Evolutionary conservation across 1,140 invertebrate species (phyloP), one percentile per base, ranked within the genome.

Genomic region (Leguminivora glycinivorella): DNA sequence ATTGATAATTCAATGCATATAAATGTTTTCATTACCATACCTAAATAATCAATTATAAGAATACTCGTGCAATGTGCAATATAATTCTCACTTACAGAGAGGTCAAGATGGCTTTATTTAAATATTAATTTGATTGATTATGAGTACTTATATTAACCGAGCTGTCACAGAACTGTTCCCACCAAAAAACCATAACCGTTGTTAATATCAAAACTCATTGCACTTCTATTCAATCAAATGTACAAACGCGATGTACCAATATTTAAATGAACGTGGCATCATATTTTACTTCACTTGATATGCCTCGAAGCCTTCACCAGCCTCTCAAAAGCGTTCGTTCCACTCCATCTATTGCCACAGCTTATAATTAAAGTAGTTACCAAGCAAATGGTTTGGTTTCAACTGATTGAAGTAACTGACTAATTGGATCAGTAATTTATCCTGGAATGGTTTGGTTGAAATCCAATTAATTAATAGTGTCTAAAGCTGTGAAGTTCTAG

Each of bases 311-410:
- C 19, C 47, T 52, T 52, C 47, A 22, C 17, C 19, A 22, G n/a
- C 6, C 5, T 19, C 47, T 52, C 17, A 52, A 52, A 19, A 2
- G 1, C 26, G 29, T 63, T 63, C 25, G 58, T 63, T 63, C 25
- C 58, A 29, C 58, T 63, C 12, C 24, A 24, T 29, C 58, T 63
- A 63, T 63, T 63, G 58, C 58, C n/a, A 63, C 58, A 63, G 58
- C 4, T 19, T 63, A 63, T 63, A 19, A 34, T 63, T 31, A 26
- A 24, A 26, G 56, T 63, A 17, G 58, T 63, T 29, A 63, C 58
- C 58, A 63, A 31, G 25, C 6, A 63, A 63, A 63, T 31, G 4
- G 58, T 63, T 63, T 63, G 25, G n/a, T 63, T 29, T 63, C 6
- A 34, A 63, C 6, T 52, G 47, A 52, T 9, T 22, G 47, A 52